These are phyloP conservation scores for Tinea pellionella DNA, from an alignment of 2,888 invertebrate species.

Conservation along the genomic window DNA sequence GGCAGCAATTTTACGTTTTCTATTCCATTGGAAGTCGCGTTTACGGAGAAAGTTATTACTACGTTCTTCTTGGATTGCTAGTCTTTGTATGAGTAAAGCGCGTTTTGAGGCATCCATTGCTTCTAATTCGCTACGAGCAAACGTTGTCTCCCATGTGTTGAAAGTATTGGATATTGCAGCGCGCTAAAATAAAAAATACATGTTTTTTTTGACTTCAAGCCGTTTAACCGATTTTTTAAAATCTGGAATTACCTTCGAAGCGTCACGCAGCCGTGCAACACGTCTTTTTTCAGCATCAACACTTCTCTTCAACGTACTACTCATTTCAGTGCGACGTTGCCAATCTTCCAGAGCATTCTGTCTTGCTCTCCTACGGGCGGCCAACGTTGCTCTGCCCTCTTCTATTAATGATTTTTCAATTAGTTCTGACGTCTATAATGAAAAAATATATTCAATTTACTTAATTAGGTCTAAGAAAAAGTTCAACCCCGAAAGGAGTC, in stretches of 20 bases:
- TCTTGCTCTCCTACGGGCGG: constrained; percentile 37
- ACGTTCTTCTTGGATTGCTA: constrained; percentile 30
- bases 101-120: constrained; percentile 35
- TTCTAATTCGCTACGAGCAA: constrained; percentile 35
- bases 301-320: constrained; percentile 28
- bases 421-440: constrained; percentile 30
- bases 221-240: background rate
- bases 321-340: constrained; percentile 28
- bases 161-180: constrained; percentile 46
- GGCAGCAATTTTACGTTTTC: constrained; percentile 32
- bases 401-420: constrained; percentile 39
- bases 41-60: constrained; percentile 19
- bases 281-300: constrained; percentile 34
- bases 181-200: constrained; percentile 29
- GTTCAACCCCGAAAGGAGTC: no score
- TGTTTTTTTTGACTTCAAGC: background rate
- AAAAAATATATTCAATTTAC: background rate
- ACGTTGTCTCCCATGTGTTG: constrained; percentile 37
- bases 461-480: background rate
- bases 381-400: constrained; percentile 35
- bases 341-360: constrained; percentile 32
- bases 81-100: constrained; percentile 33
- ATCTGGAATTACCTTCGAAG: constrained; percentile 40
- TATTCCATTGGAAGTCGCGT: background rate
- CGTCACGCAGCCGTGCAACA: constrained; percentile 32